Conservation (phyloP, 2,797 vertebrate genomes). For the Hylomyscus alleni region DNA sequence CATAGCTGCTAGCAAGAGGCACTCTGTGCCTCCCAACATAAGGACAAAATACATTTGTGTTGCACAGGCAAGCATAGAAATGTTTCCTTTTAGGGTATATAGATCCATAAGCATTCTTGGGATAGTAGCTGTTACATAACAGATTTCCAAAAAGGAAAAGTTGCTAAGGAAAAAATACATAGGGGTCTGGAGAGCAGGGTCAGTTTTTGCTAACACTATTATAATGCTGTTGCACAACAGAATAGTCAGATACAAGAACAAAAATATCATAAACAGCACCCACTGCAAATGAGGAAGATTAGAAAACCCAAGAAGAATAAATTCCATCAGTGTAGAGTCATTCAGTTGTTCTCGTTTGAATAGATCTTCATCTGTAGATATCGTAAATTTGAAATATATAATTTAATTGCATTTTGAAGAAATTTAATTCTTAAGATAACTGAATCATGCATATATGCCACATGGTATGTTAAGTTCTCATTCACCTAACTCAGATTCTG, state of each 20-base stretch:
- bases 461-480: not conserved
- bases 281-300: conserved; percentile 27
- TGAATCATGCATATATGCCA: not conserved
- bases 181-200: conserved; percentile 70
- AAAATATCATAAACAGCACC: conserved; percentile 73
- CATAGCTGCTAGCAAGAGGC: conserved; percentile 78
- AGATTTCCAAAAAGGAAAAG: conserved; percentile 82
- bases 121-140: conserved; percentile 76
- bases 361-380: conserved; percentile 35
- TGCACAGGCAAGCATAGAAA: conserved; percentile 74
- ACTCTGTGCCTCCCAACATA: conserved; percentile 71
- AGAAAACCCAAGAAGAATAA: conserved; percentile 75
- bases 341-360: conserved; percentile 24
- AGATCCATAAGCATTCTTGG: conserved; percentile 74
- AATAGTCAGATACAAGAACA: conserved; percentile 66
- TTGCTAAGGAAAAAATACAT: conserved; percentile 79
- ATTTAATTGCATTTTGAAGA: not conserved
- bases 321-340: conserved; percentile 36
- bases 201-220: conserved; percentile 50
- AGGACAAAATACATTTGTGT: conserved; percentile 76
- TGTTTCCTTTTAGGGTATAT: conserved; percentile 57
- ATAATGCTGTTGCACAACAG: conserved; percentile 73
- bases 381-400: conserved; percentile 2
- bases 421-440: not conserved
- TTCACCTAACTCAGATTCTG: not conserved